These are phyloP conservation scores for Alauda arvensis DNA, from an alignment of 2,797 vertebrate genomes.

Conservation along the genomic window DNA sequence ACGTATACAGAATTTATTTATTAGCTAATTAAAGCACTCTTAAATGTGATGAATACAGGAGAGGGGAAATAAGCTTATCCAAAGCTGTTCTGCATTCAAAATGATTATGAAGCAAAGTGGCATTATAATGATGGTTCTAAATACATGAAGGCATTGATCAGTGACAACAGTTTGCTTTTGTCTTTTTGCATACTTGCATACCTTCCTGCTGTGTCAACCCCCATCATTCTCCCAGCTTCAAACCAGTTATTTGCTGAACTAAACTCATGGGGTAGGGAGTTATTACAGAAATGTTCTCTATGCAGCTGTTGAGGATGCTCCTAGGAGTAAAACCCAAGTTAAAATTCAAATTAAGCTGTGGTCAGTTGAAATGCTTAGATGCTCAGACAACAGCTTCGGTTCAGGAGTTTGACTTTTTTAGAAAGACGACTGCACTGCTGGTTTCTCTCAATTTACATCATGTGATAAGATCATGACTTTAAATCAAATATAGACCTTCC, in stretches of 20 bases:
- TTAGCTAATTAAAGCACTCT: not conserved
- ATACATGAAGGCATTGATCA: not conserved
- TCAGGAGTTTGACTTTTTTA: not conserved
- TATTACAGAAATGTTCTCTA: not conserved
- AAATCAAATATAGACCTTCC: not conserved
- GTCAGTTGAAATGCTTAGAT: not conserved
- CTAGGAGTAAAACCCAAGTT: not conserved
- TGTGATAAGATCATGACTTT: not conserved
- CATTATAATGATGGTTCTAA: not conserved
- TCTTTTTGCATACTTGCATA: not conserved
- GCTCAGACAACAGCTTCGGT: not conserved
- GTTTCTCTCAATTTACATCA: not conserved
- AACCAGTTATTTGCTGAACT: not conserved
- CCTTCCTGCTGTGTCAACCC: not conserved
- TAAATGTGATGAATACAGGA: not conserved
- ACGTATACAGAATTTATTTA: not conserved
- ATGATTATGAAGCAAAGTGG: not conserved
- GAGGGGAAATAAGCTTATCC: not conserved
- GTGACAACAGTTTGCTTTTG: not conserved
- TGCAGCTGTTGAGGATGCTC: not conserved
- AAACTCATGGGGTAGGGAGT: not conserved
- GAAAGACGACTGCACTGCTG: not conserved
- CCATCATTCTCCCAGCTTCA: not conserved
- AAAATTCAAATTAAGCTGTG: not conserved
- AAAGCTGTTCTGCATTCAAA: not conserved